phyloP scores from a whole-genome alignment of 2,113 vertebrate species.

The Falco punctatus region DNA sequence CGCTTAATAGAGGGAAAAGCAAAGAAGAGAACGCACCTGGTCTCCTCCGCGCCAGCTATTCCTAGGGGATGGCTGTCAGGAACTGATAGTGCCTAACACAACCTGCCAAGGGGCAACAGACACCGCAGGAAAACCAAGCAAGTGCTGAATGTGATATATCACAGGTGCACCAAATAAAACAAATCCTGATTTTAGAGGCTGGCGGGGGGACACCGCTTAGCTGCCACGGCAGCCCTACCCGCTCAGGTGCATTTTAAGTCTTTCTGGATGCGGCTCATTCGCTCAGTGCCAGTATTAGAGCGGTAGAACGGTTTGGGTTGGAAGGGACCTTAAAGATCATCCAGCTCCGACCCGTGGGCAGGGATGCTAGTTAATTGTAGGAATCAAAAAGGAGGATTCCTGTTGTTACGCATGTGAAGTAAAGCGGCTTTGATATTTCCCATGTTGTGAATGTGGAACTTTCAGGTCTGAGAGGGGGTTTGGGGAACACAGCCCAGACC shows the following conservation, averaged over 20 bases:
- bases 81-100: not conserved
- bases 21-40: not conserved
- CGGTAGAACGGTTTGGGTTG: too few relatives aligned
- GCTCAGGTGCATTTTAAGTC: not conserved
- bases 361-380: fast-evolving
- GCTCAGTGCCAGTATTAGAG: not conserved
- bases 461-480: not conserved
- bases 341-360: too few relatives aligned
- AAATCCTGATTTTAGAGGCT: not conserved
- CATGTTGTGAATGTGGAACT: fast-evolving
- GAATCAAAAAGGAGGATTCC: too few relatives aligned
- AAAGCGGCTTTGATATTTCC: not conserved
- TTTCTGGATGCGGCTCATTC: not conserved
- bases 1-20: not conserved
- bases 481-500: not conserved
- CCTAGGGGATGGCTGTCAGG: not conserved
- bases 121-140: not conserved
- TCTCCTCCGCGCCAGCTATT: not conserved
- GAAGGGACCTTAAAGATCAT: too few relatives aligned
- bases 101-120: not conserved
- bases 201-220: not conserved
- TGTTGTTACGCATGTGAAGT: fast-evolving
- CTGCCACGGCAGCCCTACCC: not conserved
- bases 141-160: not conserved
- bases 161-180: not conserved